These are phyloP conservation scores for Allygus modestus DNA, from an alignment of 2,888 invertebrate genomes.

Conservation along the genomic window DNA sequence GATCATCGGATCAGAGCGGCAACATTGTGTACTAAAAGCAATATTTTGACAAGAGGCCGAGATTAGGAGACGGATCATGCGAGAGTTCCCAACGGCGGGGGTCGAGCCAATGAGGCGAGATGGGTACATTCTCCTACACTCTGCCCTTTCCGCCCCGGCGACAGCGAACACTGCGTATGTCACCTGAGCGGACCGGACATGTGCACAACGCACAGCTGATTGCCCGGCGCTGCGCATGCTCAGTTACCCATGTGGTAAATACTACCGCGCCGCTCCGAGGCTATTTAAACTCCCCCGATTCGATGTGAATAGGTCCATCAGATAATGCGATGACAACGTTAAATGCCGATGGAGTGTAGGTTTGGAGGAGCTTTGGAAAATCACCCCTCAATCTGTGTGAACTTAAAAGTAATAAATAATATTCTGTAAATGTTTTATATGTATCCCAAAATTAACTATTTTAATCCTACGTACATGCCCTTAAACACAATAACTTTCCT, in stretches of 20 bases:
- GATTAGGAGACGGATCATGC: conserved; percentile 25
- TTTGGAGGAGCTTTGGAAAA: too few species aligned
- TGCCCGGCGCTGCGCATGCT: conserved; percentile 1
- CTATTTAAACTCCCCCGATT: neutral
- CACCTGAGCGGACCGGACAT: neutral
- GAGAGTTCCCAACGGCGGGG: conserved; percentile 51
- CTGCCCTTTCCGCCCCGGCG: conserved; percentile 27
- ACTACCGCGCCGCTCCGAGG: neutral
- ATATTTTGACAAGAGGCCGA: conserved; percentile 57
- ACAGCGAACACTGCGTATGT: conserved; percentile 14
- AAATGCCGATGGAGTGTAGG: neutral
- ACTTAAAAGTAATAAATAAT: too few species aligned
- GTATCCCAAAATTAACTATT: too few species aligned
- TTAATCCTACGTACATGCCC: too few species aligned
- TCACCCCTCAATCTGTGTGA: too few species aligned
- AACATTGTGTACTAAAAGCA: conserved; percentile 52
- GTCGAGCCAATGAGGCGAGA: conserved; percentile 46
- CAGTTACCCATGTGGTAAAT: conserved; percentile 4
- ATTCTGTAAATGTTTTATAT: too few species aligned
- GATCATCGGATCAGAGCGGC: conserved; percentile 47
- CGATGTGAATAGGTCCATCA: neutral
- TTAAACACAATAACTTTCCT: too few species aligned
- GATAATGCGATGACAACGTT: conserved; percentile 3
- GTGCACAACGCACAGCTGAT: neutral
- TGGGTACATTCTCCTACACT: conserved; percentile 47